Conservation (phyloP, 2,797 vertebrate genomes). For the Gambelia wislizenii region DNA sequence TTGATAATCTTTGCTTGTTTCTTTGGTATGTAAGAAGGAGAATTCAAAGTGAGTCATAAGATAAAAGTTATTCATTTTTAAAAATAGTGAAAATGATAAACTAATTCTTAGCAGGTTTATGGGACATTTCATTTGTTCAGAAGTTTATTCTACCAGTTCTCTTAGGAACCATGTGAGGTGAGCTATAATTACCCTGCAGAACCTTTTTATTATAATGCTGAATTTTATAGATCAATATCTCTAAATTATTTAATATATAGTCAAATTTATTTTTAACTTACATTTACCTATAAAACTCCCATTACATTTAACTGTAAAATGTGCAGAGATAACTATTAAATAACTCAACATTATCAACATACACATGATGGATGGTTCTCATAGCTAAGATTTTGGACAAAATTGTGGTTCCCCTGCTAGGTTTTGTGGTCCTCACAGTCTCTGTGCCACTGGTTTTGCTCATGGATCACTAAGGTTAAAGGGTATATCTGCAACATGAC, state of each 20-base stretch:
- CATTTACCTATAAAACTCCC: neutral
- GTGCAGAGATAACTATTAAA: neutral
- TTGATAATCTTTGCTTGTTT: slow-evolving; percentile 64
- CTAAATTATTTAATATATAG: neutral
- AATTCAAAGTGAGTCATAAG: neutral
- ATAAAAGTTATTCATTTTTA: neutral
- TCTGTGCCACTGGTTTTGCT: too few relatives aligned
- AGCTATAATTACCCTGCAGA: neutral
- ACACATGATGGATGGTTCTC: neutral
- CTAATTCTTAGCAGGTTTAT: neutral
- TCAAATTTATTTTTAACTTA: neutral
- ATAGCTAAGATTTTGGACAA: neutral
- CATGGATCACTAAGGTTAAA: neutral
- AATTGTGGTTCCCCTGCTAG: too few relatives aligned
- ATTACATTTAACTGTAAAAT: neutral
- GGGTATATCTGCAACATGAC: neutral
- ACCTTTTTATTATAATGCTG: neutral
- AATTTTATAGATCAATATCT: neutral
- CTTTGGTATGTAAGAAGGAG: slow-evolving; percentile 6
- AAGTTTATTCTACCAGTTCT: neutral
- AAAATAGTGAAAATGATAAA: neutral
- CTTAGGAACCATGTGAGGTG: neutral
- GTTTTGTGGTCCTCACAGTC: too few relatives aligned
- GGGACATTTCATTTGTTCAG: neutral
- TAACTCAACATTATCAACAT: neutral